Conservation (phyloP, 1,140 invertebrate genomes). For the Drosophila nigrodunni region DNA sequence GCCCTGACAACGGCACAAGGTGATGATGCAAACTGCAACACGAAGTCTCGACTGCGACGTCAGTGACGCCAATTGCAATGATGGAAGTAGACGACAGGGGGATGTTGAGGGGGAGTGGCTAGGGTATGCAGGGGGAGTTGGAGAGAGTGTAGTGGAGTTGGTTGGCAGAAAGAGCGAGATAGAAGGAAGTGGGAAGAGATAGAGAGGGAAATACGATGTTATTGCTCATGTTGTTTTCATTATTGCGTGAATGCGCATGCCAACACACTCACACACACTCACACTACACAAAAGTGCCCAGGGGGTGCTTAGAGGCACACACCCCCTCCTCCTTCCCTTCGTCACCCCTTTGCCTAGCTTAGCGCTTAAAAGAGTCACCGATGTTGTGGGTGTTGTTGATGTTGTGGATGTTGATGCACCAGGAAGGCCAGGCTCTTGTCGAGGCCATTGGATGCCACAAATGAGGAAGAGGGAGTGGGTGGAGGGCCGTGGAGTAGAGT, state of each 20-base stretch:
- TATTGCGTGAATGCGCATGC: conserved; percentile 51
- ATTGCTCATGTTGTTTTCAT: conserved; percentile 22
- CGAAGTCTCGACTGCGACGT: conserved; percentile 44
- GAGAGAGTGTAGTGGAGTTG: background rate
- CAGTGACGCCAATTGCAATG: conserved; percentile 75
- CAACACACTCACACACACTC: conserved; percentile 45
- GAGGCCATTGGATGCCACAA: conserved; percentile 49
- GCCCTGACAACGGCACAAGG: conserved; percentile 84
- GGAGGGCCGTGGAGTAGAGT: background rate
- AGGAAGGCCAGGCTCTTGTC: conserved; percentile 68
- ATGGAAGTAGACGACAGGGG: background rate
- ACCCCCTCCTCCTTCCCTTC: background rate
- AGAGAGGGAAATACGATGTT: conserved; percentile 22
- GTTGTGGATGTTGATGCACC: conserved; percentile 36
- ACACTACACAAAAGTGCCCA: conserved; percentile 35
- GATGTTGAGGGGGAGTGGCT: background rate
- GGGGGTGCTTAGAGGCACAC: conserved; percentile 54
- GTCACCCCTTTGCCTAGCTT: background rate
- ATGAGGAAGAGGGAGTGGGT: background rate
- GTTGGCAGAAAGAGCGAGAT: background rate
- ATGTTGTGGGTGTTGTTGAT: conserved; percentile 31
- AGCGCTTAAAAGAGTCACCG: conserved; percentile 28
- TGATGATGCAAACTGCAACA: conserved; percentile 79
- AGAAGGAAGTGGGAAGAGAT: background rate
- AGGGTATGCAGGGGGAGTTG: background rate